A percentile compares a stretch with the other conserved stretches of the same genome.
Evolutionary conservation across 2,888 invertebrate species (phyloP).

Genomic region (Mechanitis messenoides): DNA sequence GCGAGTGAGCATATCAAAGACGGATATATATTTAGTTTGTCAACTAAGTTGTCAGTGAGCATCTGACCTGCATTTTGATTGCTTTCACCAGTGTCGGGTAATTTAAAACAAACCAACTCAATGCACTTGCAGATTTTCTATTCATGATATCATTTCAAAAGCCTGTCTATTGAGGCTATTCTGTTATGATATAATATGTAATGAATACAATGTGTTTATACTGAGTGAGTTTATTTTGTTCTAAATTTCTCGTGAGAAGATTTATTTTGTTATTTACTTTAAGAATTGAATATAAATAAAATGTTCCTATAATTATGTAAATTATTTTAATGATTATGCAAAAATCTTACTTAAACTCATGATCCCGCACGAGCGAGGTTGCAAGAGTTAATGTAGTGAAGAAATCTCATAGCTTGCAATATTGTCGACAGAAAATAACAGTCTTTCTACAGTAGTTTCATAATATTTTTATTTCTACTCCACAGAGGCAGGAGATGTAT

Average conservation of each 20-base stretch:
- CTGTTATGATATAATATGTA: no score
- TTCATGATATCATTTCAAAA: background rate
- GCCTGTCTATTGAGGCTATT: no score
- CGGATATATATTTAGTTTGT: background rate
- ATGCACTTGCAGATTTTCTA: background rate
- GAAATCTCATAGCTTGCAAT: no score
- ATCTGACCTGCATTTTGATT: background rate
- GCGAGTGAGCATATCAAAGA: background rate
- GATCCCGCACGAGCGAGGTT: no score
- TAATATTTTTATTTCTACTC: background rate
- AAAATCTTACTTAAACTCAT: no score
- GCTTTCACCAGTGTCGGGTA: background rate
- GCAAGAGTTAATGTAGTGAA: no score
- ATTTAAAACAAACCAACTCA: conserved; percentile 1
- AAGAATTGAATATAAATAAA: background rate
- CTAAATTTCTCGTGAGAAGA: no score
- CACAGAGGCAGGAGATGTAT: background rate
- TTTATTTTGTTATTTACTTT: no score
- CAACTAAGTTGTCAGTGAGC: background rate
- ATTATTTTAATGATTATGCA: background rate
- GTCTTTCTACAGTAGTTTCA: background rate
- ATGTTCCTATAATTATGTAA: background rate
- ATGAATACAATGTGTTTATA: no score
- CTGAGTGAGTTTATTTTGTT: no score
- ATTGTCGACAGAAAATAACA: background rate